A percentile compares a stretch with the other conserved stretches of the same genome.
These are phyloP conservation scores for Lithophane socia DNA, from an alignment of 2,888 invertebrate genomes.

Conservation along the genomic window DNA sequence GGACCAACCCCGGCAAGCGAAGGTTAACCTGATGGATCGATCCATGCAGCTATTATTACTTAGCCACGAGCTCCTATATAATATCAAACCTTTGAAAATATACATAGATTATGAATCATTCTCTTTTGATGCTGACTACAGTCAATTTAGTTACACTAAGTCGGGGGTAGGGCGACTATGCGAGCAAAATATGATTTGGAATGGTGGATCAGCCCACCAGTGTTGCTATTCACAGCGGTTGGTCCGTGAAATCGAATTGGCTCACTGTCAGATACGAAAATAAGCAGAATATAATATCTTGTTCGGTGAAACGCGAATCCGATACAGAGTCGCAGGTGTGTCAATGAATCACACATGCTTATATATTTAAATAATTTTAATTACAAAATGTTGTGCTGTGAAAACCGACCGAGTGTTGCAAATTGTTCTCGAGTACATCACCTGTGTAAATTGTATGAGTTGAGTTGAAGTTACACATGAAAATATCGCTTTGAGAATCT, in stretches of 20 bases:
- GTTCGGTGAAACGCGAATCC: slow-evolving; percentile 76
- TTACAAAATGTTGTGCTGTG: slow-evolving; percentile 36
- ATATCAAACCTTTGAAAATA: neutral
- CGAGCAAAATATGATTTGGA: slow-evolving; percentile 72
- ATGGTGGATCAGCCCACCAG: slow-evolving; percentile 71
- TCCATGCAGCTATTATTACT: too few species aligned
- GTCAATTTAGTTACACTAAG: slow-evolving; percentile 24
- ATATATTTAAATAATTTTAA: slow-evolving; percentile 55
- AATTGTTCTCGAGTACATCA: slow-evolving; percentile 30
- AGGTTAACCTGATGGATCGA: too few species aligned
- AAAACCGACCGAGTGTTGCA: slow-evolving; percentile 23
- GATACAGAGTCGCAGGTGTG: slow-evolving; percentile 74
- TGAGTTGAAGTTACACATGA: slow-evolving; percentile 16
- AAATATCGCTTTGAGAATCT: slow-evolving; percentile 47
- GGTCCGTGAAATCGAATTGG: slow-evolving; percentile 88
- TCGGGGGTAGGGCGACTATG: slow-evolving; percentile 55
- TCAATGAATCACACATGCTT: slow-evolving; percentile 71
- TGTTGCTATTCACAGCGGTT: slow-evolving; percentile 81
- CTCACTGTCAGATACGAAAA: slow-evolving; percentile 87
- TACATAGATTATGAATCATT: neutral
- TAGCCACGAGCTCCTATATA: too few species aligned
- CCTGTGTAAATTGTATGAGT: slow-evolving; percentile 39
- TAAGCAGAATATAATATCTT: slow-evolving; percentile 80
- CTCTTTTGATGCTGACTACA: neutral
- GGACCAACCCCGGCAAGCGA: too few species aligned